Base-by-base conservation (phyloP, 2,113 vertebrate species). In the Etheostoma cragini region DNA sequence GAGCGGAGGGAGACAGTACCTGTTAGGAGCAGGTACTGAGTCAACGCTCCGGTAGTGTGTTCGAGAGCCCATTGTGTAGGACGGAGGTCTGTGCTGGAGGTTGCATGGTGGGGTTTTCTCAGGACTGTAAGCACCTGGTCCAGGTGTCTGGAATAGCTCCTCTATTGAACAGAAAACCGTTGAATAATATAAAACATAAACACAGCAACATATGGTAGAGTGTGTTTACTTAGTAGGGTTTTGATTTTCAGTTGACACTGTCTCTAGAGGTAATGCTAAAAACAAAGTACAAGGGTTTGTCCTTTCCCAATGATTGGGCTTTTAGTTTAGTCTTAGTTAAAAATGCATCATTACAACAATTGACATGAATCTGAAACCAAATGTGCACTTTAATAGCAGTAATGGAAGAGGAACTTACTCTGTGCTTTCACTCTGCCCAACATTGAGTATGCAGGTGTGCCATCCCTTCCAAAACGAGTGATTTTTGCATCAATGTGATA, bases 61-160 rank as follows among this genome's bases (percentile, higher is more conserved):
- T 57, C 96, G 96, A 21, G 84, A 85, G 22, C 95, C 95, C 84
- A 98, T 95, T 3, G 95, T 96, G 91, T 95, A 97, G 19, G 94
- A 95, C 0, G 96, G 96, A 0, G 95, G 75, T 1, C 88, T 95
- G 65, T 81, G 87, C 58, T 96, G 95, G 24, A 88, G 84, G 79
- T 88, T 95, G 60, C 85, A 75, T 0, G 93, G 92, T 2, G 95
- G 90, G 0, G 81, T 93, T 67, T 90, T 95, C 87, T 97, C 96
- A 0, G 96, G 96, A 72, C 93, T 96, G 89, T 98, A 97, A 4
- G 94, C 81, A 0, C 96, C 96, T 0, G 96, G 97, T 50, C 97
- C 97, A 1, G 97, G 97, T 0, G 95, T 96, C 80, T 86, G 89
- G 78, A 92, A 88, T 0, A 89, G 42, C 53, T 83, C 81, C 35